Conservation (phyloP, 23 tunicate species). For the Ciona savignyi region DNA sequence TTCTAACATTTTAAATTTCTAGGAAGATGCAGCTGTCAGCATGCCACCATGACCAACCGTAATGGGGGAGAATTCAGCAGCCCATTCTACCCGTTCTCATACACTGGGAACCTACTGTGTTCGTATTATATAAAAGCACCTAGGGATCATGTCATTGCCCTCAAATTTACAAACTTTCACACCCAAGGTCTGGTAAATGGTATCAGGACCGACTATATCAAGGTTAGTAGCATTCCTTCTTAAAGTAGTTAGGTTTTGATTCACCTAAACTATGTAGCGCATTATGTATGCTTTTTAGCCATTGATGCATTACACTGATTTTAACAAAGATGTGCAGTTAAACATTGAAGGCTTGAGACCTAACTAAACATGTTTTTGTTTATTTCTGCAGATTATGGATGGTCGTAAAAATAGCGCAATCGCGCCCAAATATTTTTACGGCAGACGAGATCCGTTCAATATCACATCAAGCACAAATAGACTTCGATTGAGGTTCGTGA, state of each 20-base stretch:
- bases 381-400: constrained; percentile 10
- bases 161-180: neutral
- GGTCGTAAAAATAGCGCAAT: neutral
- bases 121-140: neutral
- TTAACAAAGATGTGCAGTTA: too few relatives aligned
- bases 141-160: neutral
- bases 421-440: constrained; percentile 1
- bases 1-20: too few relatives aligned
- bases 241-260: too few relatives aligned
- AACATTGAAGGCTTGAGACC: too few relatives aligned
- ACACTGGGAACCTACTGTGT: neutral
- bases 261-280: too few relatives aligned
- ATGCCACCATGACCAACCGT: too few relatives aligned
- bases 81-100: neutral
- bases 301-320: too few relatives aligned
- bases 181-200: neutral
- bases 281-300: too few relatives aligned
- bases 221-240: too few relatives aligned
- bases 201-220: neutral
- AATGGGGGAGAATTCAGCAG: too few relatives aligned
- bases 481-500: constrained; percentile 1
- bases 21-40: too few relatives aligned
- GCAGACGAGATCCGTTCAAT: neutral
- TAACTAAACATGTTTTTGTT: too few relatives aligned
- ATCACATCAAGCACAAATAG: constrained; percentile 4